Conservation (phyloP, 1,140 invertebrate genomes). For the Latrodectus geometricus region DNA sequence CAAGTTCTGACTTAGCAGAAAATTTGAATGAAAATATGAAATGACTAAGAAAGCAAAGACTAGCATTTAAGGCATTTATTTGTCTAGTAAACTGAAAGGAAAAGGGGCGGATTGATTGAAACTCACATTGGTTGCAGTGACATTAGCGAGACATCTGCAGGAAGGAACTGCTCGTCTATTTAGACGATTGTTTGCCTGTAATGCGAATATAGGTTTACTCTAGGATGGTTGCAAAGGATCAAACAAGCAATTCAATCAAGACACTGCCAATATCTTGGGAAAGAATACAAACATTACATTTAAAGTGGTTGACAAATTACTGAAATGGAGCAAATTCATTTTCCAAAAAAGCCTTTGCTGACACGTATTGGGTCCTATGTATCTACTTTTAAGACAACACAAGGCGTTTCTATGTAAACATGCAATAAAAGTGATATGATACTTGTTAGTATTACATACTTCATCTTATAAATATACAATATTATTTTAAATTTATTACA, state of each 20-base stretch:
- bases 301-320: too few relatives aligned
- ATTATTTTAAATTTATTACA: neutral
- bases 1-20: too few relatives aligned
- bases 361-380: conserved; percentile 24
- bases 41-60: conserved; percentile 61
- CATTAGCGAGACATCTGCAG: conserved; percentile 62
- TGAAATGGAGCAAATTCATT: neutral
- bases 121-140: conserved; percentile 62
- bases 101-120: conserved; percentile 28
- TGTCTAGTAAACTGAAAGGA: conserved; percentile 45
- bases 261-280: conserved; percentile 22
- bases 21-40: conserved; percentile 1
- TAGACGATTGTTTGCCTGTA: conserved; percentile 57
- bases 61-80: conserved; percentile 62
- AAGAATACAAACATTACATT: neutral
- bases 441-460: neutral
- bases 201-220: conserved; percentile 50
- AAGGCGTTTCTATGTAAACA: conserved; percentile 50
- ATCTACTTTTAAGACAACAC: conserved; percentile 37
- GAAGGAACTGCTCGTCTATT: conserved; percentile 58
- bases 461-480: neutral
- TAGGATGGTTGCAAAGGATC: conserved; percentile 6
- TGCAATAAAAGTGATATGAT: conserved; percentile 34
- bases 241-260: conserved; percentile 22
- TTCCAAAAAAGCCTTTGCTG: neutral